These are phyloP conservation scores for Capreolus pygargus DNA, from an alignment of 2,113 vertebrate genomes.

Conservation along the genomic window DNA sequence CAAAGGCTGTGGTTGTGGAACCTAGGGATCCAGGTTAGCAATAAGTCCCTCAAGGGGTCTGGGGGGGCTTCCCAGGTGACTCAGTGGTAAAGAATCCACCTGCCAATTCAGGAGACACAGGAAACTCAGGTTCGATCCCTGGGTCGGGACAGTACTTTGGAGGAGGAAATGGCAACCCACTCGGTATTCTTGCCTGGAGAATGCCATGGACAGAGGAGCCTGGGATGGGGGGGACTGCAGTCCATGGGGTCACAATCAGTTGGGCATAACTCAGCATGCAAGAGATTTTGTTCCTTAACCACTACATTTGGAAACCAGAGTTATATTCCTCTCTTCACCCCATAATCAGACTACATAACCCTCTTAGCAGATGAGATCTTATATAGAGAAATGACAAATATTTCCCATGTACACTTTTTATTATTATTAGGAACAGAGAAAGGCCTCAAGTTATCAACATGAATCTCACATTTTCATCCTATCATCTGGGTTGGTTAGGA, in stretches of 20 bases:
- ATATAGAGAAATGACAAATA: background rate
- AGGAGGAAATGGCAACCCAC: background rate
- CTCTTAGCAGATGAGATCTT: background rate
- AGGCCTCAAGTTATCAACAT: background rate
- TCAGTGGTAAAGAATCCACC: background rate
- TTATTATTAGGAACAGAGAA: background rate
- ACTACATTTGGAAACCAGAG: background rate
- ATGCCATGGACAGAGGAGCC: background rate
- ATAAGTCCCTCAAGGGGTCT: background rate
- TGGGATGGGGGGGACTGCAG: background rate
- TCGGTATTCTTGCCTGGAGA: background rate
- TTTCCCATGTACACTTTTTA: background rate
- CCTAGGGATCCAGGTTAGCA: background rate
- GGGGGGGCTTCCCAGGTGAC: background rate
- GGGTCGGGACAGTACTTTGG: background rate
- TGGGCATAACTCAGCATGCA: background rate
- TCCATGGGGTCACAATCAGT: background rate
- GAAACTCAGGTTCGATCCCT: background rate
- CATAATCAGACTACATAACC: background rate
- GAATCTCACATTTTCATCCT: background rate
- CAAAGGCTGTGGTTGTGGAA: background rate
- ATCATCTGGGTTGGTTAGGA: background rate
- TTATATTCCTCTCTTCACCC: background rate
- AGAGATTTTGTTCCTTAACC: background rate
- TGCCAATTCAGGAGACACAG: background rate